A percentile compares a stretch with the other conserved stretches of the same genome.
Conservation (phyloP, 2,113 vertebrate genomes). For the Scatophagus argus region DNA sequence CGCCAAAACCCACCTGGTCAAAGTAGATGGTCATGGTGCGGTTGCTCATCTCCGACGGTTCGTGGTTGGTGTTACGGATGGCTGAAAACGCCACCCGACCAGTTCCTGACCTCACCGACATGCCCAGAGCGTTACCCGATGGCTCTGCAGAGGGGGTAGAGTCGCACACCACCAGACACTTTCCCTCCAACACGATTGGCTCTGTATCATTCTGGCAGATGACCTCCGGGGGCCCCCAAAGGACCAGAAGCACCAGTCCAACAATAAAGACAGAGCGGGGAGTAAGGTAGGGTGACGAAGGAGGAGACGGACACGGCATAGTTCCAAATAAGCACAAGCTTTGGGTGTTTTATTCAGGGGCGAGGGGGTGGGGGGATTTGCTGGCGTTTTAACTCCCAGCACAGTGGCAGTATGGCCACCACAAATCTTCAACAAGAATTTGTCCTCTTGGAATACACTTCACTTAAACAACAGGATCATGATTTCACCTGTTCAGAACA, state of each 20-base stretch:
- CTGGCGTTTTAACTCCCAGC: not conserved
- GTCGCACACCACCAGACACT: slow-evolving; percentile 87
- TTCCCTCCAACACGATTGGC: slow-evolving; percentile 85
- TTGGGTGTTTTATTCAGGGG: not conserved
- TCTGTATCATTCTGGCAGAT: slow-evolving; percentile 84
- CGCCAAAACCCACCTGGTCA: slow-evolving; percentile 83
- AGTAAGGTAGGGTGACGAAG: not conserved
- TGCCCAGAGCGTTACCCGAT: slow-evolving; percentile 81
- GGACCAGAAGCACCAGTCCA: slow-evolving; percentile 64
- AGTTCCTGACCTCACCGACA: slow-evolving; percentile 84
- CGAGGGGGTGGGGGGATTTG: no score
- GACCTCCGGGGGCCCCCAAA: slow-evolving; percentile 54
- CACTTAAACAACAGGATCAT: slow-evolving; percentile 27
- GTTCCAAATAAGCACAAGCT: slow-evolving; percentile 1
- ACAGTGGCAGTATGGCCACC: not conserved
- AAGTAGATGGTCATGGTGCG: slow-evolving; percentile 87
- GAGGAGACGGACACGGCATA: slow-evolving; percentile 42
- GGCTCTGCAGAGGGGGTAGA: slow-evolving; percentile 81
- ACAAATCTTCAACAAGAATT: slow-evolving; percentile 1
- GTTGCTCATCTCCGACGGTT: slow-evolving; percentile 87
- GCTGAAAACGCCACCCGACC: slow-evolving; percentile 85
- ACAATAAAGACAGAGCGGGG: slow-evolving; percentile 7
- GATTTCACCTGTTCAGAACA: slow-evolving; percentile 1
- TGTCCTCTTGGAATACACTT: not conserved
- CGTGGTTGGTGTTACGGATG: slow-evolving; percentile 85